These are phyloP conservation scores for Villa cingulata DNA, from an alignment of 2,888 invertebrate genomes.

Conservation along the genomic window DNA sequence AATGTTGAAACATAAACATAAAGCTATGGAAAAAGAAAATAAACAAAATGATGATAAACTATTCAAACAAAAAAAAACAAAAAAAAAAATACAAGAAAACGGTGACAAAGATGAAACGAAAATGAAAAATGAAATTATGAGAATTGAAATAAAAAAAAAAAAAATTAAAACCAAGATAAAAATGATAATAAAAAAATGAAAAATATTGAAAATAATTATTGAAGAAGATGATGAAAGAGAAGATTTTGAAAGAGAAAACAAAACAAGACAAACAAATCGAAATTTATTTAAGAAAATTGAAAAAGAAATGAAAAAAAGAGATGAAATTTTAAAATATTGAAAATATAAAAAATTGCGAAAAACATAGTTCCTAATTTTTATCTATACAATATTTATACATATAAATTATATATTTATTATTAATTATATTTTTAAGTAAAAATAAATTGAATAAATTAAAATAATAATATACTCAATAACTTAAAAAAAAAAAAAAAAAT, in stretches of 20 bases:
- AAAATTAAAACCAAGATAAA: too few relatives aligned
- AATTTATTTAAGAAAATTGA: neutral
- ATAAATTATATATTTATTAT: conserved; percentile 5
- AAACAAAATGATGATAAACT: too few relatives aligned
- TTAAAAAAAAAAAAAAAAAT: neutral
- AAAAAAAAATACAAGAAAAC: too few relatives aligned
- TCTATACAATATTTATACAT: conserved; percentile 12
- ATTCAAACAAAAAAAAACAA: too few relatives aligned
- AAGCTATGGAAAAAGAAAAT: too few relatives aligned
- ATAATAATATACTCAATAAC: conserved; percentile 10
- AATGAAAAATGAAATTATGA: too few relatives aligned
- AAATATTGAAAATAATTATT: too few relatives aligned
- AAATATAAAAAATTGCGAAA: conserved; percentile 17
- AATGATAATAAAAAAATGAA: too few relatives aligned
- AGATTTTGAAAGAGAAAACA: neutral
- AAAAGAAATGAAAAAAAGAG: neutral
- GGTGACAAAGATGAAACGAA: too few relatives aligned
- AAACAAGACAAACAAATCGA: neutral
- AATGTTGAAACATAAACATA: too few relatives aligned
- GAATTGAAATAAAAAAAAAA: too few relatives aligned
- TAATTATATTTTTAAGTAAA: conserved; percentile 12
- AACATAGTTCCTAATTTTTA: conserved; percentile 15
- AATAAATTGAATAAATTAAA: conserved; percentile 14
- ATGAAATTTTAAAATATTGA: conserved; percentile 3
- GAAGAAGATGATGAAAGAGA: neutral